A percentile compares a stretch with the other conserved stretches of the same genome.
Conservation (phyloP, 2,797 vertebrate genomes). For the Centroberyx gerrardi region DNA sequence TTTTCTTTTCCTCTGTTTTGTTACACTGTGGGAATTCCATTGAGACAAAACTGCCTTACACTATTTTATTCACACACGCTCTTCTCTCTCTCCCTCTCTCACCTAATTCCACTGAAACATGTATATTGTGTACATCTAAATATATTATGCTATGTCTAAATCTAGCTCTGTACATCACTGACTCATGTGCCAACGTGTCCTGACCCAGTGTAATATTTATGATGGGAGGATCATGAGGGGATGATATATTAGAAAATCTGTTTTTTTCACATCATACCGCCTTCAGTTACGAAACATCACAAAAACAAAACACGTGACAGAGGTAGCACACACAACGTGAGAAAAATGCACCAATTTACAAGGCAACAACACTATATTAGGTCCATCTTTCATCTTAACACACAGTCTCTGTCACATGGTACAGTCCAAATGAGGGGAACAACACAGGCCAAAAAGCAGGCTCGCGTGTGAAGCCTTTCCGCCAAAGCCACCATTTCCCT, state of each 20-base stretch:
- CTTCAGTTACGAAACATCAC: no score
- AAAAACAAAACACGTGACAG: no score
- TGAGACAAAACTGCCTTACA: conserved; percentile 40
- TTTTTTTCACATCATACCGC: no score
- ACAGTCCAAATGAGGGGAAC: no score
- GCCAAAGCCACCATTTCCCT: conserved; percentile 21
- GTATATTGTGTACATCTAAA: conserved; percentile 38
- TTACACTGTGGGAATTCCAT: conserved; percentile 68
- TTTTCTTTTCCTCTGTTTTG: conserved; percentile 43
- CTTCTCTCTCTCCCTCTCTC: conserved; percentile 33
- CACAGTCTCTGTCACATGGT: no score
- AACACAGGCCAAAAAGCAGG: conserved; percentile 16
- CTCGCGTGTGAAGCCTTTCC: conserved; percentile 34
- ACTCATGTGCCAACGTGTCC: not conserved
- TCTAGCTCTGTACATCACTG: conserved; percentile 15
- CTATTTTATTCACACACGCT: conserved; percentile 3
- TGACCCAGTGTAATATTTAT: no score
- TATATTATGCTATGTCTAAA: conserved; percentile 35
- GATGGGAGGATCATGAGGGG: no score
- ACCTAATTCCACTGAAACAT: conserved; percentile 24
- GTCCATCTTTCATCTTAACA: no score
- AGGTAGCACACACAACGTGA: no score
- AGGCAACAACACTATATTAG: no score
- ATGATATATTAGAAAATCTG: no score
- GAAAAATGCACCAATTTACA: no score